These are phyloP conservation scores for Remorina albescens DNA, from an alignment of 2,797 vertebrate genomes.

Conservation along the genomic window DNA sequence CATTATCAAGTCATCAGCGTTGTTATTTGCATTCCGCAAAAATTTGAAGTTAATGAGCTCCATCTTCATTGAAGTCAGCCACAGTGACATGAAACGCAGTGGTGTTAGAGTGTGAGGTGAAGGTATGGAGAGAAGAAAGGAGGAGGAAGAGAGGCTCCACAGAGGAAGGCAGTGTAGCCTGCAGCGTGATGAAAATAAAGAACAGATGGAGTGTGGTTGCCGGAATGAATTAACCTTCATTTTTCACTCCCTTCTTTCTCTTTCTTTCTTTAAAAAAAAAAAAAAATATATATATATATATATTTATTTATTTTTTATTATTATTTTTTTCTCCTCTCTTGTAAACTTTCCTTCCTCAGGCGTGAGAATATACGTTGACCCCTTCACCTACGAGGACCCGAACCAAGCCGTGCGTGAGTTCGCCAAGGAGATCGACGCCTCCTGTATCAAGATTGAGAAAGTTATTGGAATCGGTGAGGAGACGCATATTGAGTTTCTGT, in stretches of 20 bases:
- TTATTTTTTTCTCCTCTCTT: conserved; percentile 73
- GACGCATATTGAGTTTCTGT: background rate
- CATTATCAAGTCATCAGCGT: conserved; percentile 76
- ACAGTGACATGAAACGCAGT: conserved; percentile 54
- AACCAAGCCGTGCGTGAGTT: conserved; percentile 98
- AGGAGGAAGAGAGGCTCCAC: conserved; percentile 42
- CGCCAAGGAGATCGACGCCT: conserved; percentile 98
- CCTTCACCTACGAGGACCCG: conserved; percentile 98
- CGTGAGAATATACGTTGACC: conserved; percentile 97
- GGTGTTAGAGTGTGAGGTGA: conserved; percentile 42
- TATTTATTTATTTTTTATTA: too few species aligned
- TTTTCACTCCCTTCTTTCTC: conserved; percentile 36
- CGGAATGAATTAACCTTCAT: conserved; percentile 70
- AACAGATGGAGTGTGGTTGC: conserved; percentile 73
- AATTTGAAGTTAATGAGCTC: conserved; percentile 72
- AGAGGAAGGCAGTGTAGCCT: conserved; percentile 63
- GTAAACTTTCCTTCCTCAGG: conserved; percentile 81
- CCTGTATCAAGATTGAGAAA: conserved; percentile 99
- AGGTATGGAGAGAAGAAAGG: conserved; percentile 50
- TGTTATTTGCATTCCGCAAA: conserved; percentile 63
- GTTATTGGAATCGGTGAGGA: conserved; percentile 96
- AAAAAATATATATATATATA: too few species aligned
- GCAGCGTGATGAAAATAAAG: conserved; percentile 72
- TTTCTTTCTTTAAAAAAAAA: conserved; percentile 3
- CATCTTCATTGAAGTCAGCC: conserved; percentile 55